Evolutionary conservation across 2,888 invertebrate species (phyloP), one percentile per base, ranked within the genome.

Genomic region (Cactoblastis cactorum): DNA sequence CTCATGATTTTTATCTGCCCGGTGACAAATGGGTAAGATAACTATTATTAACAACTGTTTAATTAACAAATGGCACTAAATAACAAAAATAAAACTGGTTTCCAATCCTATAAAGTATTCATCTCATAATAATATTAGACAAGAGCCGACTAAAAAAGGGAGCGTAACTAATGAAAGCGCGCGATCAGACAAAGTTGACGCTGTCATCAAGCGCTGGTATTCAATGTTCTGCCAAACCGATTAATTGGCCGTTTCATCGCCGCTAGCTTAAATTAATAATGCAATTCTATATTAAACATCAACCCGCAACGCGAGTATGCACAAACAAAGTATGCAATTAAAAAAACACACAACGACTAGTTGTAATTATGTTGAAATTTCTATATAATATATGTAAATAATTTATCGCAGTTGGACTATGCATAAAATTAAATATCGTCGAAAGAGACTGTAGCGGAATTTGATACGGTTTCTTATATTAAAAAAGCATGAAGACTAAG

Each of bases 81-180:
- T n/a, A n/a, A n/a, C n/a, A n/a, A n/a, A n/a, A n/a, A n/a, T n/a
- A n/a, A n/a, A n/a, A n/a, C n/a, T n/a, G n/a, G n/a, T n/a, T n/a
- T n/a, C n/a, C n/a, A n/a, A n/a, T n/a, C n/a, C n/a, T n/a, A n/a
- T n/a, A n/a, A n/a, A n/a, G n/a, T n/a, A n/a, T n/a, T n/a, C 6
- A 22, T 22, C 22, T 22, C 22, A 6, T 22, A 22, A 3, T 22
- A 22, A 22, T 22, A 22, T 4, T 55, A n/a, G 50, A 55, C 12
- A n/a, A 11, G n/a, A 34, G 3, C 11, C n/a, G 33, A 34, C n/a
- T n/a, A 60, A 62, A 53, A 60, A 56, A 68, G 61, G 58, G 71
- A 71, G 71, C 75, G 76, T 82, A 79, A 86, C 80, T 83, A 83
- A 86, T 83, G 81, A 81, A 83, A 80, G 75, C 74, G 74, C 77